These are phyloP conservation scores for Scatophagus argus DNA, from an alignment of 2,113 vertebrate genomes.

Conservation along the genomic window DNA sequence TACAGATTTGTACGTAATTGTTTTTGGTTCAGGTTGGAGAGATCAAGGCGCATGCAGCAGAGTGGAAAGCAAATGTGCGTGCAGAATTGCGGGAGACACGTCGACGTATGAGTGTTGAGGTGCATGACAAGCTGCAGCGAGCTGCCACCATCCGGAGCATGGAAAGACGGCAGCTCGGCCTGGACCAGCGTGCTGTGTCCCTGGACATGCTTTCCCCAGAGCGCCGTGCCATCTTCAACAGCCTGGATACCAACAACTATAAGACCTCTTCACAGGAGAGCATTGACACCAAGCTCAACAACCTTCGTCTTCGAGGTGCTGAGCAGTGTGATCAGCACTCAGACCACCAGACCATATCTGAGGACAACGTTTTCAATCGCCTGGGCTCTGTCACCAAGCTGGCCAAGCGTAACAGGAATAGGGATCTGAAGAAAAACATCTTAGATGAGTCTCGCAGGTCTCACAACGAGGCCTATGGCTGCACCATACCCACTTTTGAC, in stretches of 20 bases:
- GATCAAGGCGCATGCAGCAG: slow-evolving; percentile 93
- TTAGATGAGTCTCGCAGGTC: slow-evolving; percentile 90
- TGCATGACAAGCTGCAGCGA: slow-evolving; percentile 95
- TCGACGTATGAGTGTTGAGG: slow-evolving; percentile 93
- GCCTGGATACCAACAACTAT: slow-evolving; percentile 88
- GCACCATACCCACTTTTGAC: slow-evolving; percentile 86
- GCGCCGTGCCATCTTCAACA: slow-evolving; percentile 90
- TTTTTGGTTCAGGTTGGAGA: slow-evolving; percentile 88
- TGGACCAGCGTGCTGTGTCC: slow-evolving; percentile 94
- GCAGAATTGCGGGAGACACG: slow-evolving; percentile 95
- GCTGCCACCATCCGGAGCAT: slow-evolving; percentile 96
- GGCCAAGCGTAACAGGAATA: slow-evolving; percentile 90
- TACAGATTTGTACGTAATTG: slow-evolving; percentile 1
- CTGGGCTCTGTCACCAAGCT: slow-evolving; percentile 89
- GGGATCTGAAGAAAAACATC: slow-evolving; percentile 92
- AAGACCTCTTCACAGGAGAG: slow-evolving; percentile 96
- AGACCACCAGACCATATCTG: slow-evolving; percentile 87
- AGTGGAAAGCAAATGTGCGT: slow-evolving; percentile 95
- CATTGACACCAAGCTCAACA: slow-evolving; percentile 94
- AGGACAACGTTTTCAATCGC: slow-evolving; percentile 97
- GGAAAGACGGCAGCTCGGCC: slow-evolving; percentile 92
- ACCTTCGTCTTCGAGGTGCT: slow-evolving; percentile 86
- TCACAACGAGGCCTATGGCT: slow-evolving; percentile 89
- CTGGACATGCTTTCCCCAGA: slow-evolving; percentile 95
- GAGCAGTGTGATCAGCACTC: slow-evolving; percentile 85